phyloP scores from a whole-genome alignment of 2,797 vertebrate genomes.

The Danio aesculapii region DNA sequence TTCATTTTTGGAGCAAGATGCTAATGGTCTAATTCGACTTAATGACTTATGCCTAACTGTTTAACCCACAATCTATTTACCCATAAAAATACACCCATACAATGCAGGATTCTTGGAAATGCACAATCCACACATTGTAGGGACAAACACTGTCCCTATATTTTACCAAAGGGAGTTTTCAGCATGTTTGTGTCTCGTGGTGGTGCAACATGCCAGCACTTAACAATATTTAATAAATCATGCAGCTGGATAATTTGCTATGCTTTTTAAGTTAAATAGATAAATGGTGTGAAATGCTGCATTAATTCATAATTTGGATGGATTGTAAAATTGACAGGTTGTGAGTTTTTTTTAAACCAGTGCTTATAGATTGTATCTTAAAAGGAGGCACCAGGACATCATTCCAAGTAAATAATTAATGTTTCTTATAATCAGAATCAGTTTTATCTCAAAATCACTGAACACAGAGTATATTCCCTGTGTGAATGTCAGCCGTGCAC shows the following conservation, averaged over 20 bases:
- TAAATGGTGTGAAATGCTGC: neutral
- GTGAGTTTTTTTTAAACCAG: neutral
- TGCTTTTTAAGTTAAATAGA: neutral
- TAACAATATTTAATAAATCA: neutral
- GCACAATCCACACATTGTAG: constrained; percentile 30
- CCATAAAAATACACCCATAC: neutral
- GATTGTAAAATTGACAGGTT: neutral
- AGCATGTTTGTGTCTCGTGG: constrained; percentile 7
- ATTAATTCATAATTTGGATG: neutral
- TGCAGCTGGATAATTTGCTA: neutral
- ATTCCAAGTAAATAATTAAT: neutral
- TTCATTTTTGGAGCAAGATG: too few species aligned
- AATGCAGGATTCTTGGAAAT: neutral
- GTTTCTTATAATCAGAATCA: neutral
- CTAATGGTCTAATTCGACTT: too few species aligned
- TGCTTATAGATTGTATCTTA: neutral
- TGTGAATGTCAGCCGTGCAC: constrained; percentile 14
- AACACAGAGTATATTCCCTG: neutral
- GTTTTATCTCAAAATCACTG: neutral
- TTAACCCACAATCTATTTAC: neutral
- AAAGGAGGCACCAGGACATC: neutral
- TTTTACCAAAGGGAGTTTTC: neutral
- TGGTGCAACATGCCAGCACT: neutral
- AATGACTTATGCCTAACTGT: too few species aligned
- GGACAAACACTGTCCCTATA: neutral